phyloP scores from a whole-genome alignment of 2,888 invertebrate species.

The Buathra laborator region DNA sequence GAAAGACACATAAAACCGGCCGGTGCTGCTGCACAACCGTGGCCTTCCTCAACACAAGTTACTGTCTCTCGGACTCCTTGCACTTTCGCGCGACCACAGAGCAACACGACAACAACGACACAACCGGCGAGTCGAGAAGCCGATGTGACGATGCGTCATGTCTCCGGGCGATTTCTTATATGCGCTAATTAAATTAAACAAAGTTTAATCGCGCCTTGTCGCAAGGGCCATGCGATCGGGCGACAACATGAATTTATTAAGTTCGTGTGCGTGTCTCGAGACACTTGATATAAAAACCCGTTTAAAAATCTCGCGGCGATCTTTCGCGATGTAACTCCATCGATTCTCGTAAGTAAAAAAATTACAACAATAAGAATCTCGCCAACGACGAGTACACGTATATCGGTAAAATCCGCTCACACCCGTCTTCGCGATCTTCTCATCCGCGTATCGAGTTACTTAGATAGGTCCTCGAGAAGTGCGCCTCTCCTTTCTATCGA shows the following conservation, averaged over 20 bases:
- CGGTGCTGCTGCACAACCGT: conserved; percentile 57
- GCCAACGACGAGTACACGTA: not conserved
- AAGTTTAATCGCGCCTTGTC: conserved; percentile 23
- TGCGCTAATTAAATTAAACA: conserved; percentile 54
- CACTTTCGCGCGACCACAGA: conserved; percentile 58
- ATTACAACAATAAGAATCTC: conserved; percentile 35
- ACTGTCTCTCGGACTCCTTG: conserved; percentile 50
- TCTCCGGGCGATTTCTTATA: conserved; percentile 24
- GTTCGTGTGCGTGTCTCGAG: conserved; percentile 10
- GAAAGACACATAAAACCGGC: conserved; percentile 47
- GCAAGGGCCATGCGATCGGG: conserved; percentile 26
- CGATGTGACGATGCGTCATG: conserved; percentile 53
- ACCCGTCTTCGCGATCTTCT: conserved; percentile 62
- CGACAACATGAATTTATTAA: conserved; percentile 48
- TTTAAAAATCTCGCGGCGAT: conserved; percentile 28
- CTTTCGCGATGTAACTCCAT: conserved; percentile 15
- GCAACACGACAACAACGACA: conserved; percentile 25
- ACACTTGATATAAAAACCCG: conserved; percentile 15
- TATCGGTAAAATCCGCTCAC: conserved; percentile 50
- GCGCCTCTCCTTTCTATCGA: conserved; percentile 67
- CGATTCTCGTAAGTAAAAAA: conserved; percentile 8
- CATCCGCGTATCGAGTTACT: conserved; percentile 31
- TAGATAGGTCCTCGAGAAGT: conserved; percentile 24
- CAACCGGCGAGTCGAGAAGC: not conserved
- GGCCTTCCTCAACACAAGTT: conserved; percentile 63